Evolutionary conservation across 1,140 invertebrate genomes (phyloP), one percentile per base, ranked within the genome.

Genomic region (Rhizoglyphus robini): DNA sequence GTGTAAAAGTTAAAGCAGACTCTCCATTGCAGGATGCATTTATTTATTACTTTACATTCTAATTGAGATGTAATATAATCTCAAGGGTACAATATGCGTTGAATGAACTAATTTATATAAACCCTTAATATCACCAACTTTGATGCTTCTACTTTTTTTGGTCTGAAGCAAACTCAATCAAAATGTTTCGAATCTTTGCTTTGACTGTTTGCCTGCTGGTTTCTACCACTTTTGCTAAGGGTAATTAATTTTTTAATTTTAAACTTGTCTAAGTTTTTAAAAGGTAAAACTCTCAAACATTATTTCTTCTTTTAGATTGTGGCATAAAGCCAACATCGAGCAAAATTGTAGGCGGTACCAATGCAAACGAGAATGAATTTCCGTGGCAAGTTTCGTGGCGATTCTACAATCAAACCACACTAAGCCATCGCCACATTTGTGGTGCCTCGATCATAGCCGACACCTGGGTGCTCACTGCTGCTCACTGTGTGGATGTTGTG

Each of bases 401-500:
- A 5, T 60, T 60, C 20, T 8, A 41, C 27, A 60, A 60, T 23
- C 20, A 60, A 41, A 32, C 30, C 8, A 60, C 30, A 8, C 41
- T 41, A 23, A 30, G 20, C 29, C 32, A 64, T 63, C 32, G n/a
- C 11, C 63, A 65, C 31, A 20, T 34, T 65, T 93, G 90, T 73
- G 90, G 90, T 0, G 90, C 88, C 3, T 88, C 88, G 0, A 75
- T 94, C 18, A 79, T 92, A 60, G 90, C 88, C 66, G 87, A 90
- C 70, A 79, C 86, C 77, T 93, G 58, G 58, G 30, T 60, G 11
- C 20, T 60, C 11, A 60, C 58, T 11, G 58, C 58, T 31, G 58
- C 58, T 29, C 58, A 60, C 23, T 60, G 58, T 27, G 58, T 60
- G 8, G 58, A 60, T 27, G 23, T 57, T 23, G 23, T 23, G 11